Percentiles rank a stretch among this genome's conserved stretches.
phyloP scores from a whole-genome alignment of 2,888 invertebrate genomes.

The Epistrophe grossulariae region DNA sequence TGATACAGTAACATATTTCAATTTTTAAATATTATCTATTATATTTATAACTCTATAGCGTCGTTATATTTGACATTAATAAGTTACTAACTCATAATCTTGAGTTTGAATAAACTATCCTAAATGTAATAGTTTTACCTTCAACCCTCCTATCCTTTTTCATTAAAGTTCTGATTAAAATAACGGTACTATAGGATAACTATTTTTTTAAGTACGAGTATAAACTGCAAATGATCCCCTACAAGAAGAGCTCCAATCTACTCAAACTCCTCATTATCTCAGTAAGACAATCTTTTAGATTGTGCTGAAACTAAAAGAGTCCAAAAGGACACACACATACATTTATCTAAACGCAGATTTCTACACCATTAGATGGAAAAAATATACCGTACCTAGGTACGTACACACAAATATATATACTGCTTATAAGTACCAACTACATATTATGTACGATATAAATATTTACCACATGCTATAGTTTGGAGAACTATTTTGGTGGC shows the following conservation, averaged over 20 bases:
- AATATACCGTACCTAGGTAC: not conserved
- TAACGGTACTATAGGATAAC: slow-evolving; percentile 15
- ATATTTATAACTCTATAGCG: too few species aligned
- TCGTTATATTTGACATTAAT: not conserved
- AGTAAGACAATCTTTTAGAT: slow-evolving; percentile 53
- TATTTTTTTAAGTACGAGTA: slow-evolving; percentile 26
- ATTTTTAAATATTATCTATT: too few species aligned
- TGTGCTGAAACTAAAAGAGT: slow-evolving; percentile 42
- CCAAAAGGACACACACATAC: slow-evolving; percentile 30
- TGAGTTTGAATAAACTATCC: not conserved
- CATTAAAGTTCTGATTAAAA: slow-evolving; percentile 41
- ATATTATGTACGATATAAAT: not conserved
- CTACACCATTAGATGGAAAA: not conserved
- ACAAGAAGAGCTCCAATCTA: slow-evolving; percentile 25
- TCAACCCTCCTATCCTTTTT: not conserved
- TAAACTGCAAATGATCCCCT: slow-evolving; percentile 57
- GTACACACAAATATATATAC: not conserved
- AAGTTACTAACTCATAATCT: not conserved
- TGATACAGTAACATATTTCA: too few species aligned
- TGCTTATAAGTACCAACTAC: not conserved
- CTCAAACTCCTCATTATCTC: slow-evolving; percentile 50
- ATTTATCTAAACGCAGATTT: not conserved
- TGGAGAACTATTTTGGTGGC: slow-evolving; percentile 40
- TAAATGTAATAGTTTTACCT: not conserved
- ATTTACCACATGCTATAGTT: slow-evolving; percentile 11